Evolutionary conservation across 2,888 invertebrate species (phyloP), one percentile per base, ranked within the genome.

Genomic region (Lapara coniferarum): DNA sequence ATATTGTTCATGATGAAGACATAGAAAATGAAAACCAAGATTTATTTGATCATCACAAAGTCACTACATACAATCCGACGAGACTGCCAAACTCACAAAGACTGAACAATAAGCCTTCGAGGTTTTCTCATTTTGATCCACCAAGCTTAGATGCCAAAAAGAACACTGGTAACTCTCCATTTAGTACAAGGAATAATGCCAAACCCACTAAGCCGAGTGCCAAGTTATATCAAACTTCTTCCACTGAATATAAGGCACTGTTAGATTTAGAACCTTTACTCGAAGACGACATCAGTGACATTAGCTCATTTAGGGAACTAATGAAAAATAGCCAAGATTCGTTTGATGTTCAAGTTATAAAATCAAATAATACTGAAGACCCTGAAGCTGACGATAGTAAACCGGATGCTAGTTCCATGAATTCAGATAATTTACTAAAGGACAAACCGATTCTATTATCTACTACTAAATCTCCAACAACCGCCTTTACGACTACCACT

Each of bases 261-360:
- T 83, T 94, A 75, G 95, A 95, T 78, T 87, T 95, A 75, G 95
- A 95, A 79, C 94, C 95, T 10, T 83, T 95, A 70, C 88, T 95
- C 49, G 95, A 95, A 86, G 95, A 95, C 78, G 94, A 95, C 63
- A 94, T 95, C 69, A 93, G 94, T 76, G 94, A 94, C 72, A 82
- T 91, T 63, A 89, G 87, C 76, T 88, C 92, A 49, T 94, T 93
- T 73, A 91, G 92, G 74, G 93, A 94, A 77, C 78, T 93, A 53
- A 90, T 93, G 90, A 94, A 92, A 80, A 92, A 91, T 75, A 89
- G 85, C 69, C 83, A 91, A 74, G 90, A 84, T 10, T 94, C 94
- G 52, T 92, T 88, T 78, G 94, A 95, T 78, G 95, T 95, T 2
- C 88, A 95, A 89, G 93, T 95, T 2, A 94, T 95, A 44, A 94